phyloP scores from a whole-genome alignment of 1,140 invertebrate species.

The Euwallacea similis region DNA sequence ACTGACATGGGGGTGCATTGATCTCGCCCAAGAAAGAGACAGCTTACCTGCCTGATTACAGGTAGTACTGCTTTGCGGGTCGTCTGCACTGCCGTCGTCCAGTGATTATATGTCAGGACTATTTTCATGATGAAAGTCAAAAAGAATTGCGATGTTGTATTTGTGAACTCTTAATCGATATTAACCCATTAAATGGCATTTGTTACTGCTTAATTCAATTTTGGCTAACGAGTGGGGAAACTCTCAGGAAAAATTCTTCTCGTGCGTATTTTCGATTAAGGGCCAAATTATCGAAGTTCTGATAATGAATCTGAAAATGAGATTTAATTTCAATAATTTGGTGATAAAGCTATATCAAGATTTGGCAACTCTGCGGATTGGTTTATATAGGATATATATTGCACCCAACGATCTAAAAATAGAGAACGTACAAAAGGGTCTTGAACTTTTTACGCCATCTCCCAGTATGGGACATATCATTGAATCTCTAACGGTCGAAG shows the following conservation, averaged over 20 bases:
- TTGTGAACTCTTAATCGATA: too few species aligned
- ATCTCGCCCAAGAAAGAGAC: background rate
- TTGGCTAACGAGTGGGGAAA: too few species aligned
- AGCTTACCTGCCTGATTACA: constrained; percentile 3
- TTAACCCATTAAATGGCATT: too few species aligned
- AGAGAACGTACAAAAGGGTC: constrained; percentile 23
- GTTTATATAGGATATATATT: constrained; percentile 8
- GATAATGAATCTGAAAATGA: too few species aligned
- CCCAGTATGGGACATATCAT: constrained; percentile 24
- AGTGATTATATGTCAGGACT: constrained; percentile 17
- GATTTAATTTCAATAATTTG: too few species aligned
- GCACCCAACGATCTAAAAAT: constrained; percentile 28
- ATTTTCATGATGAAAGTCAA: constrained; percentile 9
- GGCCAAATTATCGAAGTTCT: too few species aligned
- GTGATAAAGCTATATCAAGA: background rate
- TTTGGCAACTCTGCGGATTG: background rate
- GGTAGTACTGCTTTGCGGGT: background rate
- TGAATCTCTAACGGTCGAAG: constrained; percentile 31
- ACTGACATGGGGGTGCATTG: constrained; percentile 26
- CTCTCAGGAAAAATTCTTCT: too few species aligned
- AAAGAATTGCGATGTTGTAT: constrained; percentile 13
- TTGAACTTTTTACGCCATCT: constrained; percentile 30
- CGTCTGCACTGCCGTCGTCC: constrained; percentile 13
- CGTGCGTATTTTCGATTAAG: too few species aligned
- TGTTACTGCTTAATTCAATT: too few species aligned